Evolutionary conservation across 1,140 invertebrate species (phyloP).

Genomic region (Schlechtendalia chinensis): DNA sequence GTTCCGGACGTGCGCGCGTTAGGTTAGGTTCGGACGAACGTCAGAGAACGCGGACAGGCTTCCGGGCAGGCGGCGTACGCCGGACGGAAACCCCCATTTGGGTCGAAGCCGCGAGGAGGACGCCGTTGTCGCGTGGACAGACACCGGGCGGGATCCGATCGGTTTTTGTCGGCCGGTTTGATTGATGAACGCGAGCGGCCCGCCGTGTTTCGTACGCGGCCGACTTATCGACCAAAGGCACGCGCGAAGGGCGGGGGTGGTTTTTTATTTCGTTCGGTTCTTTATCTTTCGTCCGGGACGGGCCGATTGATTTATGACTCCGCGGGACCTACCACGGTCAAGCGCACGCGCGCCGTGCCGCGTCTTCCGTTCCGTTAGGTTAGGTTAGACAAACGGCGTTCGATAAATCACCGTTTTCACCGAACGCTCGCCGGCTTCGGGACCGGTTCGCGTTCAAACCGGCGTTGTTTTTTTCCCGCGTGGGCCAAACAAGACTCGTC

Average conservation of each 20-base stretch:
- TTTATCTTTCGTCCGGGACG: constrained; percentile 35
- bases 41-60: too few relatives aligned
- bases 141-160: constrained; percentile 26
- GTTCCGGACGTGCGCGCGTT: neutral
- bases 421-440: too few relatives aligned
- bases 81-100: neutral
- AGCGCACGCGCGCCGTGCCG: neutral
- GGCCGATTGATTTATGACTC: constrained; percentile 38
- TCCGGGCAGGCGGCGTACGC: neutral
- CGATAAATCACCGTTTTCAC: constrained; percentile 33
- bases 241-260: neutral
- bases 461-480: neutral
- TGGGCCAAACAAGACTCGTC: too few relatives aligned
- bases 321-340: too few relatives aligned
- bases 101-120: neutral
- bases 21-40: too few relatives aligned
- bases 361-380: neutral
- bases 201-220: too few relatives aligned
- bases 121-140: constrained; percentile 16
- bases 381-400: constrained; percentile 25
- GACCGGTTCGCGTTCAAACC: too few relatives aligned
- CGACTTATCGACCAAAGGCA: constrained; percentile 36
- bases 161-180: constrained; percentile 25
- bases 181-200: constrained; percentile 30
- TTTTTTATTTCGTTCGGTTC: neutral